A percentile compares a stretch with the other conserved stretches of the same genome.
Conservation (phyloP, 2,888 invertebrate species). For the Bimastos eiseni region DNA sequence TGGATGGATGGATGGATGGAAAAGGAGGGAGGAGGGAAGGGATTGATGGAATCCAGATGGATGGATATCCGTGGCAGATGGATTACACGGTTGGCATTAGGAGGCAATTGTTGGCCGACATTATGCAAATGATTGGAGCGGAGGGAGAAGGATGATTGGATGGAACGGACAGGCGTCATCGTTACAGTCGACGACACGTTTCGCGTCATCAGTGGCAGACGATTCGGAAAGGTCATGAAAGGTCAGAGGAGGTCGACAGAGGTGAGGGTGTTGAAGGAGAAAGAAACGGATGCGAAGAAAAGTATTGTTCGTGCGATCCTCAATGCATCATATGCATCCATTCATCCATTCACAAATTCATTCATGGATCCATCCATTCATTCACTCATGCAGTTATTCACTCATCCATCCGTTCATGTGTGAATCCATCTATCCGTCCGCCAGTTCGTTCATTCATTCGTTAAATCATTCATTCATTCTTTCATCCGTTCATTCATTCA, state of each 20-base stretch:
- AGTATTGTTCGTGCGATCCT: not conserved
- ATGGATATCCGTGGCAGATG: not conserved
- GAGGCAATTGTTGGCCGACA: not conserved
- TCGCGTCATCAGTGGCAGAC: not conserved
- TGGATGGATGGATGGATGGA: too few species aligned
- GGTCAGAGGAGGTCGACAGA: not conserved
- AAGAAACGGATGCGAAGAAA: not conserved
- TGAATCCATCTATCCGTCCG: too few species aligned
- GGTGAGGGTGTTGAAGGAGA: not conserved
- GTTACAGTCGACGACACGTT: not conserved
- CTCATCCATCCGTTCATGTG: too few species aligned
- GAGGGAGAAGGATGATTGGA: not conserved
- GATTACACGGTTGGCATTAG: not conserved
- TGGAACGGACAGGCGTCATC: not conserved
- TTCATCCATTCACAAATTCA: too few species aligned
- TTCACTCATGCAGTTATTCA: too few species aligned
- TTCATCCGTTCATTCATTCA: too few species aligned
- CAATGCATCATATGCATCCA: not conserved
- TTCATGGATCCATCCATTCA: too few species aligned
- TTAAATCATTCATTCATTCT: too few species aligned
- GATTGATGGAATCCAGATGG: not conserved
- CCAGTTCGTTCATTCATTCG: too few species aligned
- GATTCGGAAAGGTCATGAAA: not conserved
- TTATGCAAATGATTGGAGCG: not conserved
- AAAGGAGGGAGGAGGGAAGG: not conserved